These are phyloP conservation scores for Coendou prehensilis DNA, from an alignment of 2,797 vertebrate species.

Conservation along the genomic window DNA sequence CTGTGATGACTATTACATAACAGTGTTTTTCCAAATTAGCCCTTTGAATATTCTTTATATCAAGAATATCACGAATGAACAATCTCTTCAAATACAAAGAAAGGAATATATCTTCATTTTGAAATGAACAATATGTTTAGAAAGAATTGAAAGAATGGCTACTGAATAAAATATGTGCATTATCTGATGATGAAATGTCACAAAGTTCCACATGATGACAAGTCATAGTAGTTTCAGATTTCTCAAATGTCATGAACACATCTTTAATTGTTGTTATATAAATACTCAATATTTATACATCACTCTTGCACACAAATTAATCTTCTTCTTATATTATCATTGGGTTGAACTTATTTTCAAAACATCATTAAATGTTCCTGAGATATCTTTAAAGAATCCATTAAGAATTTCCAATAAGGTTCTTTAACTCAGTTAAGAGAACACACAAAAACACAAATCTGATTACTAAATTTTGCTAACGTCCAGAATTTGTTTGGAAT, in stretches of 20 bases:
- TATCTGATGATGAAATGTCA: background rate
- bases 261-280: constrained; percentile 12
- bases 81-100: constrained; percentile 20
- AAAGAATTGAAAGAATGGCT: background rate
- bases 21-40: constrained; percentile 70
- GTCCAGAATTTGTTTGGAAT: background rate
- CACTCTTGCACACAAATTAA: background rate
- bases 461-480: background rate
- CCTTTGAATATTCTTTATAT: constrained; percentile 80
- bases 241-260: constrained; percentile 3
- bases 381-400: background rate
- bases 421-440: background rate
- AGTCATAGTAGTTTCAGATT: background rate
- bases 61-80: constrained; percentile 52
- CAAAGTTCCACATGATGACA: background rate
- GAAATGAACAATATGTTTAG: constrained; percentile 68
- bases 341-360: background rate
- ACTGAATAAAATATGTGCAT: background rate
- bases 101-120: background rate
- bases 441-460: background rate
- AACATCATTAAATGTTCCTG: background rate
- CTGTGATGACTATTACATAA: constrained; percentile 68
- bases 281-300: background rate
- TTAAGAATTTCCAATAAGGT: constrained; percentile 10
- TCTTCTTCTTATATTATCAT: background rate